Percentiles rank a stretch among this genome's conserved stretches.
These are phyloP conservation scores for Corydoras maculifer DNA, from an alignment of 2,113 vertebrate species.

Conservation along the genomic window DNA sequence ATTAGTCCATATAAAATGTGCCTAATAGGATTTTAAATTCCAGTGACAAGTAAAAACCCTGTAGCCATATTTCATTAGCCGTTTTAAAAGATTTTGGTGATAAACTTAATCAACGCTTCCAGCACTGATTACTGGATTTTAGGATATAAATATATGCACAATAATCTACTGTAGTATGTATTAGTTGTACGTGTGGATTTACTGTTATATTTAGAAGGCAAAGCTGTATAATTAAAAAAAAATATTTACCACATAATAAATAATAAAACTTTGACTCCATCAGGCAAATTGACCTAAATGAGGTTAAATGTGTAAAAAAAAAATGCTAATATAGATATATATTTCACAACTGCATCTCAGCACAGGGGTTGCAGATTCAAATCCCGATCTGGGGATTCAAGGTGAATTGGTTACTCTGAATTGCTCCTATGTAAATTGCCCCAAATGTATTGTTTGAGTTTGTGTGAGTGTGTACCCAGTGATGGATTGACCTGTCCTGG, in stretches of 20 bases:
- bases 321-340: too few relatives aligned
- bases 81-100: conserved; percentile 55
- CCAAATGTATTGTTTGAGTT: too few relatives aligned
- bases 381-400: too few relatives aligned
- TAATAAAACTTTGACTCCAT: too few relatives aligned
- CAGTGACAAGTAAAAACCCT: conserved; percentile 49
- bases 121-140: conserved; percentile 45
- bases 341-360: too few relatives aligned
- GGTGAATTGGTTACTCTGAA: too few relatives aligned
- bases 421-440: too few relatives aligned
- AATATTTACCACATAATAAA: neutral
- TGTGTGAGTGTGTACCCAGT: too few relatives aligned
- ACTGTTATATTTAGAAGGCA: conserved; percentile 56
- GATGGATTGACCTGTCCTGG: too few relatives aligned
- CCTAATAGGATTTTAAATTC: conserved; percentile 52
- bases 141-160: conserved; percentile 20
- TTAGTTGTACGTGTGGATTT: conserved; percentile 54
- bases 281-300: too few relatives aligned
- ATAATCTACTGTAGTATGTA: conserved; percentile 46
- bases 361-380: too few relatives aligned
- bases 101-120: conserved; percentile 63
- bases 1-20: conserved; percentile 55
- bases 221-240: conserved; percentile 9
- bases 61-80: conserved; percentile 63
- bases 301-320: too few relatives aligned